phyloP scores from a whole-genome alignment of 2,113 vertebrate genomes.

The Serilophus lunatus region DNA sequence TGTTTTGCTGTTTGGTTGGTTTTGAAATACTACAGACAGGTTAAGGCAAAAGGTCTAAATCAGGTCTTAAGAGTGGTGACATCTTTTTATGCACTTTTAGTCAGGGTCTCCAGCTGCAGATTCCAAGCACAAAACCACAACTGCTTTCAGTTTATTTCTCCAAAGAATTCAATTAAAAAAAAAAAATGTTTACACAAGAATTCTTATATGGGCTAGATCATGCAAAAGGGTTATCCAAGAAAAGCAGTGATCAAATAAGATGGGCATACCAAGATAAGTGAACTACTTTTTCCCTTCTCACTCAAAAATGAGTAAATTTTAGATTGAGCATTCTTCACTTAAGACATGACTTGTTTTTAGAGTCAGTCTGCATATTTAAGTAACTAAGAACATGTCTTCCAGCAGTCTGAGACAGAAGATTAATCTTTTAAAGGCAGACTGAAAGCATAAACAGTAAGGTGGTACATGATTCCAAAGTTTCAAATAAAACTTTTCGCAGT shows the following conservation, averaged over 20 bases:
- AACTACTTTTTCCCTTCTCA: background rate
- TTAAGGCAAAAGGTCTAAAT: background rate
- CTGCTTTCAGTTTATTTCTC: background rate
- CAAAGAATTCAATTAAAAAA: background rate
- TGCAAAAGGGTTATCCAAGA: background rate
- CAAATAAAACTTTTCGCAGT: background rate
- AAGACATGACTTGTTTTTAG: background rate
- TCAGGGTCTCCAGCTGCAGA: background rate
- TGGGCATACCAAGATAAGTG: background rate
- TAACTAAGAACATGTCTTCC: background rate
- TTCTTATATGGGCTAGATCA: background rate
- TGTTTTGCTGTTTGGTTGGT: background rate
- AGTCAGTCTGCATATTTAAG: background rate
- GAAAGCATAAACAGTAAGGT: background rate
- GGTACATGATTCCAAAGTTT: background rate
- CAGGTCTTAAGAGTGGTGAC: background rate
- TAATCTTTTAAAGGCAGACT: background rate
- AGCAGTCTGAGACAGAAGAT: background rate
- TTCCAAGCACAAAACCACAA: background rate
- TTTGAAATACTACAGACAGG: background rate
- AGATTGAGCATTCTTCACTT: background rate
- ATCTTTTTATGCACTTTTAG: background rate
- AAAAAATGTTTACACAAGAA: background rate
- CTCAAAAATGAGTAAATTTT: background rate
- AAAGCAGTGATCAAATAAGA: background rate